Conservation (phyloP, 2,888 invertebrate species). For the Rutpela maculata region DNA sequence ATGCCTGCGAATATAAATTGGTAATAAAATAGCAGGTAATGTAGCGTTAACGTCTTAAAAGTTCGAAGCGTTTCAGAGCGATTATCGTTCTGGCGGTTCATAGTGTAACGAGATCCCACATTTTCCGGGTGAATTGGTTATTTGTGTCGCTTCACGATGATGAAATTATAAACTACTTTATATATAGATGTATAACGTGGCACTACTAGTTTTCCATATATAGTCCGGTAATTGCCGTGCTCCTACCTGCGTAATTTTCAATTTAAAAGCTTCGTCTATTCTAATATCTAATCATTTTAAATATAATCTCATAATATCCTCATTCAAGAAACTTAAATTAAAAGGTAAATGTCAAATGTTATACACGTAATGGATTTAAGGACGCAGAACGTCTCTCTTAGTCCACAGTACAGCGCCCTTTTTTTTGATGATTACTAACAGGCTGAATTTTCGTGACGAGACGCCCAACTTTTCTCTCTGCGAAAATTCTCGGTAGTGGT, state of each 20-base stretch:
- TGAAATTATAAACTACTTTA: slow-evolving; percentile 7
- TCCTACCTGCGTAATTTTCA: background rate
- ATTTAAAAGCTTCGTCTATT: background rate
- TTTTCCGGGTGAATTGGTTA: background rate
- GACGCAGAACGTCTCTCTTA: too few species aligned
- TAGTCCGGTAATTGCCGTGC: background rate
- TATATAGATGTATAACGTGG: background rate
- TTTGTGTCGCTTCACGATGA: background rate
- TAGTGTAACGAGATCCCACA: background rate
- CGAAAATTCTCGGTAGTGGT: too few species aligned
- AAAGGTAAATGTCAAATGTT: background rate
- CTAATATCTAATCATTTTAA: background rate
- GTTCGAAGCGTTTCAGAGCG: slow-evolving; percentile 2
- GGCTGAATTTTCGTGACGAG: too few species aligned
- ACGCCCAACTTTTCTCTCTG: too few species aligned
- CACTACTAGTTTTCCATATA: background rate
- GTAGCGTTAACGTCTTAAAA: background rate
- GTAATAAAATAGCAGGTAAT: background rate
- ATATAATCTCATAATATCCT: background rate
- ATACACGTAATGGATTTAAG: too few species aligned
- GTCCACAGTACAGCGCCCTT: too few species aligned
- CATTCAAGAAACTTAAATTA: background rate
- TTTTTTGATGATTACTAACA: too few species aligned
- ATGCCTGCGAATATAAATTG: background rate
- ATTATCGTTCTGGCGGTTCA: slow-evolving; percentile 1